Conservation (phyloP, 2,888 invertebrate species). For the Leucozona laternaria region DNA sequence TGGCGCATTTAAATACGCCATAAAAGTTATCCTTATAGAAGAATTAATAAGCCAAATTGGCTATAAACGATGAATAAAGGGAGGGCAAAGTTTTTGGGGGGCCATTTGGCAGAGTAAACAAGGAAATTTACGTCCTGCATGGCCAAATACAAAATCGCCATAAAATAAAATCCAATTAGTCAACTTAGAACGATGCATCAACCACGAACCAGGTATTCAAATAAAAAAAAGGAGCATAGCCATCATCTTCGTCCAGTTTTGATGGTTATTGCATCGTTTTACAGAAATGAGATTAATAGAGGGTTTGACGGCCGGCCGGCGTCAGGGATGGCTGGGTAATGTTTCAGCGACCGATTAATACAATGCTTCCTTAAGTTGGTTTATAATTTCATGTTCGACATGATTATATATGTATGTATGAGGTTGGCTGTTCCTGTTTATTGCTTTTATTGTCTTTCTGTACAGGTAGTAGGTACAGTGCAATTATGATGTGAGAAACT, state of each 20-base stretch:
- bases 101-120: constrained; percentile 61
- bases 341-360: constrained; percentile 16
- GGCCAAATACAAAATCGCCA: constrained; percentile 73
- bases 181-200: constrained; percentile 75
- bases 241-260: not conserved
- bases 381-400: constrained; percentile 69
- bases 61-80: constrained; percentile 54
- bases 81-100: constrained; percentile 42
- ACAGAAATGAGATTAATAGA: constrained; percentile 32
- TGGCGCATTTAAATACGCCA: constrained; percentile 69
- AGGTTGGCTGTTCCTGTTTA: constrained; percentile 48
- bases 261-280: constrained; percentile 23
- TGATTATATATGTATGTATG: constrained; percentile 74
- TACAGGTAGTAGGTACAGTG: constrained; percentile 6
- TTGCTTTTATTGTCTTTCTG: constrained; percentile 33
- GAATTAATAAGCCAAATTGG: constrained; percentile 73
- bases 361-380: constrained; percentile 50
- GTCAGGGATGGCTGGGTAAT: constrained; percentile 4
- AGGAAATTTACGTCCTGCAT: constrained; percentile 70
- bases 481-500: constrained; percentile 69
- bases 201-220: constrained; percentile 52
- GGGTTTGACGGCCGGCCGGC: not conserved
- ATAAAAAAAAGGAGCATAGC: constrained; percentile 22
- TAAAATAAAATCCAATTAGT: constrained; percentile 78
- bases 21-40: constrained; percentile 75